Evolutionary conservation across 2,113 vertebrate species (phyloP).

Genomic region (Syngnathoides biaculeatus): DNA sequence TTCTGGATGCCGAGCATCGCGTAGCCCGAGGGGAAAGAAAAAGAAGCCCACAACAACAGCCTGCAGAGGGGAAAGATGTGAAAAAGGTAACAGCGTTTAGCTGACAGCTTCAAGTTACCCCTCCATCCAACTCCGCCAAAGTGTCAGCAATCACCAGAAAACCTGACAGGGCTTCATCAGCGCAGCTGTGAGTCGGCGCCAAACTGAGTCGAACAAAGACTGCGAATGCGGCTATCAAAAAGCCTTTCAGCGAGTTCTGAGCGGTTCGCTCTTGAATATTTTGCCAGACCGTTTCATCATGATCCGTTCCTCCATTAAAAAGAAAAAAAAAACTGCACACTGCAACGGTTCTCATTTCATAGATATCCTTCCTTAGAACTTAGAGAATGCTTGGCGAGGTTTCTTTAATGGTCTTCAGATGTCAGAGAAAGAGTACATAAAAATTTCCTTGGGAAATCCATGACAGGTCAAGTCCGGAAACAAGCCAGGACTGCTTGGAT

Average conservation of each 20-base stretch:
- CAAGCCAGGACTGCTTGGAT: constrained; percentile 18
- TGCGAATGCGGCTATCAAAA: constrained; percentile 5
- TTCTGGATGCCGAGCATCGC: constrained; percentile 41
- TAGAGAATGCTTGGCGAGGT: constrained; percentile 37
- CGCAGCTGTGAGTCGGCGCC: constrained; percentile 8
- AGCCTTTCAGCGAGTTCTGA: constrained; percentile 26
- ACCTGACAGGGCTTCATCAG: constrained; percentile 27
- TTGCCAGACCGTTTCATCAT: constrained; percentile 19
- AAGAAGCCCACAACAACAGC: constrained; percentile 21
- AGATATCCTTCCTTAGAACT: constrained; percentile 16
- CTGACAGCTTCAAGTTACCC: constrained; percentile 38
- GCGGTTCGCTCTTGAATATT: constrained; percentile 2
- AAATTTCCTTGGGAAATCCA: constrained; percentile 66
- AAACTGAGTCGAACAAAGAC: constrained; percentile 19
- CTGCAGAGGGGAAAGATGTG: constrained; percentile 18
- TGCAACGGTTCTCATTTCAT: constrained; percentile 1
- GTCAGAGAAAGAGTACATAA: constrained; percentile 54
- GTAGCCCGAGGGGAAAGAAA: constrained; percentile 18
- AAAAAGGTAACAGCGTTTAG: constrained; percentile 26
- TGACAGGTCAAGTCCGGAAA: constrained; percentile 38
- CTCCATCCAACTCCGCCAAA: constrained; percentile 21
- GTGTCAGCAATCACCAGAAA: constrained; percentile 31
- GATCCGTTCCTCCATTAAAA: constrained; percentile 9
- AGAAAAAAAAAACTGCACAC: too few species aligned
- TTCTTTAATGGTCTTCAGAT: constrained; percentile 68